Conservation (phyloP, 1,140 invertebrate species). For the Drosophila tsacasi region DNA sequence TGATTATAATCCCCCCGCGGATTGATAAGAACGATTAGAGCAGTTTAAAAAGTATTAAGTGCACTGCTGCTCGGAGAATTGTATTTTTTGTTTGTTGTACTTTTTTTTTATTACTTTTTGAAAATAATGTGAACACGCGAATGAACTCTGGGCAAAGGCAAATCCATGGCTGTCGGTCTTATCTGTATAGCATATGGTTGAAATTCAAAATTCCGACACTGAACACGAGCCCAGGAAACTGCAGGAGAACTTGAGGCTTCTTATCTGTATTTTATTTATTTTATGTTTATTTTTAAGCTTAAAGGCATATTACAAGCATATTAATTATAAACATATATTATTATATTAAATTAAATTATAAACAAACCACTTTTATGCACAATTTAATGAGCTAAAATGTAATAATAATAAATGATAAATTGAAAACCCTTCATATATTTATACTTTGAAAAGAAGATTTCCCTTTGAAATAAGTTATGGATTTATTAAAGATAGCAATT, state of each 20-base stretch:
- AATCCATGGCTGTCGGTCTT: conserved; percentile 5
- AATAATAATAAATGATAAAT: not conserved
- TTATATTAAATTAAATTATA: conserved; percentile 5
- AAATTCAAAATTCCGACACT: conserved; percentile 21
- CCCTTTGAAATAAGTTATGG: not conserved
- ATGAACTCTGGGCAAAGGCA: conserved; percentile 27
- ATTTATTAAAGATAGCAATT: no score
- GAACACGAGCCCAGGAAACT: conserved; percentile 26
- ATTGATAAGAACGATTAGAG: conserved; percentile 15
- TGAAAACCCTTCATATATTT: not conserved
- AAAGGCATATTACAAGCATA: not conserved
- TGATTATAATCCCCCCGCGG: not conserved
- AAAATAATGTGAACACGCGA: conserved; percentile 5
- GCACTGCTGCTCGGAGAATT: not conserved
- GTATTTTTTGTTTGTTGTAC: not conserved
- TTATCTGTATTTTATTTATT: conserved; percentile 11
- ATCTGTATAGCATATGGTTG: conserved; percentile 26
- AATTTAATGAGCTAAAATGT: not conserved
- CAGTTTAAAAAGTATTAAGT: conserved; percentile 1
- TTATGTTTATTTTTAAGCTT: conserved; percentile 11
- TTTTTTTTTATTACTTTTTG: conserved; percentile 2
- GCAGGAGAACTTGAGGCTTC: conserved; percentile 19
- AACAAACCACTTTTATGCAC: not conserved
- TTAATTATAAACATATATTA: conserved; percentile 3
- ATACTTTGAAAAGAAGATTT: not conserved